phyloP scores from a whole-genome alignment of 2,113 vertebrate species.

The Pseudopipra pipra region DNA sequence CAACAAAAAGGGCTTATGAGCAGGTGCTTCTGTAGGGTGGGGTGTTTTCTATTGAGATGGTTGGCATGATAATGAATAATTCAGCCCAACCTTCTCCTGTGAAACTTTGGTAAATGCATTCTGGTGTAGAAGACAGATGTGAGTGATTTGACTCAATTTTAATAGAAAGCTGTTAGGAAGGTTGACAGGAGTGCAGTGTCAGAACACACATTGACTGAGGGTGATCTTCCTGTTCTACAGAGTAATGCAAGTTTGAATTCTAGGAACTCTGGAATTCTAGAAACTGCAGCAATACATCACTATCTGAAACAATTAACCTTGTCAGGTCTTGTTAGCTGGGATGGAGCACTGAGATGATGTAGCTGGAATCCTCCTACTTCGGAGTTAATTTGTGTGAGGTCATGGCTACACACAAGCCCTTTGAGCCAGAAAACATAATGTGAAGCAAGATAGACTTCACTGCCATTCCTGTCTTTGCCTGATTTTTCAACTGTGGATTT shows the following conservation, averaged over 20 bases:
- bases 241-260: neutral
- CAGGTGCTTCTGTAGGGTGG: neutral
- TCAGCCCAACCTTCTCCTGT: neutral
- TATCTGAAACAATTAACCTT: slow-evolving; percentile 1
- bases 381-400: neutral
- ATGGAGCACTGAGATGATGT: neutral
- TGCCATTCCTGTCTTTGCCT: neutral
- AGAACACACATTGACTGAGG: neutral
- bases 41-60: neutral
- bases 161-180: neutral
- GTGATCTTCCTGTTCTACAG: neutral
- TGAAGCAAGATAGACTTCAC: neutral
- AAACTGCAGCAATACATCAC: neutral
- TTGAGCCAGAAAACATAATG: neutral
- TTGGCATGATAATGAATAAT: neutral
- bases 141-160: neutral
- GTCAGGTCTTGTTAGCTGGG: neutral
- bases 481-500: neutral
- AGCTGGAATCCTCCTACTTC: neutral
- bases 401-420: neutral
- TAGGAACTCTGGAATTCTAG: neutral
- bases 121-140: neutral
- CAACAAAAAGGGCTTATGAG: neutral
- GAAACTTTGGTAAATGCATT: neutral
- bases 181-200: neutral